Conservation (phyloP, 2,888 invertebrate genomes). For the Tenthredo livida region DNA sequence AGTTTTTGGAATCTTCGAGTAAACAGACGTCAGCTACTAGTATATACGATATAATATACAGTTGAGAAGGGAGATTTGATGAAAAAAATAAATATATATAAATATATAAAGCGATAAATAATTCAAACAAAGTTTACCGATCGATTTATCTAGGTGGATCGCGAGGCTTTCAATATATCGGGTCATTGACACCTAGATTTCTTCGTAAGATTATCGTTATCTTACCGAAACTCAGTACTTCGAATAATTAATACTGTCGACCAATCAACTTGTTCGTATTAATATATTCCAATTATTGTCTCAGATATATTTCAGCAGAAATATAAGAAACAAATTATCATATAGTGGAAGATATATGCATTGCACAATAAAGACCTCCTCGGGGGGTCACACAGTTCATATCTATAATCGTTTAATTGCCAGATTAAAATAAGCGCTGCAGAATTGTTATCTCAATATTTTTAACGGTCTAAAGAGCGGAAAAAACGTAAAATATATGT, state of each 20-base stretch:
- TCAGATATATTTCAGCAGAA: not conserved
- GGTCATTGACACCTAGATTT: constrained; percentile 22
- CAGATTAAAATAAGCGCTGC: not conserved
- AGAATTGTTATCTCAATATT: not conserved
- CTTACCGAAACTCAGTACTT: not conserved
- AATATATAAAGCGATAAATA: not conserved
- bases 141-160: constrained; percentile 8
- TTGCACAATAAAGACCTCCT: constrained; percentile 15
- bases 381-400: constrained; percentile 20
- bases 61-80: not conserved
- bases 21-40: not conserved
- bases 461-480: not conserved
- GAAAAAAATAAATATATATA: not conserved
- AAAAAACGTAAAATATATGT: too few species aligned
- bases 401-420: not conserved
- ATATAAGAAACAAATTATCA: not conserved
- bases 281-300: not conserved
- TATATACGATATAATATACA: not conserved
- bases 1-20: not conserved
- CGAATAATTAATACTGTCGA: not conserved
- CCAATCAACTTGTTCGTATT: not conserved
- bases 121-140: constrained; percentile 37
- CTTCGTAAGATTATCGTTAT: not conserved
- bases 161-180: not conserved
- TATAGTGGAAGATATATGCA: not conserved